Conservation (phyloP, 2,888 invertebrate species). For the Heliconius ethilla region DNA sequence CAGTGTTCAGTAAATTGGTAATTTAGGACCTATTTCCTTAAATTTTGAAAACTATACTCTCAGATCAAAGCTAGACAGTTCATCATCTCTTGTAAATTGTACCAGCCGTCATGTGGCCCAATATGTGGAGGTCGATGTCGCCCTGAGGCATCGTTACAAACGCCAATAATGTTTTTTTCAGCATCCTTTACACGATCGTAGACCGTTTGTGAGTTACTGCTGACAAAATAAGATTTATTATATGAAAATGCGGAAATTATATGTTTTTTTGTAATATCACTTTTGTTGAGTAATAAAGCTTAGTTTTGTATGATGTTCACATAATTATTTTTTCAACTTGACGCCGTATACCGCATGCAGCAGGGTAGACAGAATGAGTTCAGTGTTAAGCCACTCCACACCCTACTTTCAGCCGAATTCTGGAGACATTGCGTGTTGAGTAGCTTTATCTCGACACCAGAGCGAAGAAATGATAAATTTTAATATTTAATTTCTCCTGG, state of each 20-base stretch:
- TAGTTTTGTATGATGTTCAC: background rate
- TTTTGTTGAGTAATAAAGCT: background rate
- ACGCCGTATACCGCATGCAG: background rate
- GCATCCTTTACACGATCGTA: conserved; percentile 53
- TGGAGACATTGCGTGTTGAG: no score
- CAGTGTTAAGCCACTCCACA: no score
- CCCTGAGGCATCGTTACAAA: conserved; percentile 76
- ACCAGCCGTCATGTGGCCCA: conserved; percentile 50
- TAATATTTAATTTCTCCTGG: no score
- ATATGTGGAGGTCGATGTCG: conserved; percentile 72
- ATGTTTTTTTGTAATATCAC: conserved; percentile 22
- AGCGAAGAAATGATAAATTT: no score
- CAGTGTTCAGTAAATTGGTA: no score
- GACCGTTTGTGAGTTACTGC: conserved; percentile 43
- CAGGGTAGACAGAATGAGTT: no score
- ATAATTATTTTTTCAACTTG: background rate
- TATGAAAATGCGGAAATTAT: conserved; percentile 25
- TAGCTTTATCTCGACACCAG: no score
- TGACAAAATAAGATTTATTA: conserved; percentile 43
- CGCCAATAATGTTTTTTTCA: conserved; percentile 76
- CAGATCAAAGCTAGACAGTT: background rate
- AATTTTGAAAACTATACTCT: no score
- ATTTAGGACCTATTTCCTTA: no score
- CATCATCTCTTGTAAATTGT: conserved; percentile 42
- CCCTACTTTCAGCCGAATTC: no score